Base-by-base conservation (phyloP, 2,797 vertebrate genomes). In the Thalassophryne amazonica region DNA sequence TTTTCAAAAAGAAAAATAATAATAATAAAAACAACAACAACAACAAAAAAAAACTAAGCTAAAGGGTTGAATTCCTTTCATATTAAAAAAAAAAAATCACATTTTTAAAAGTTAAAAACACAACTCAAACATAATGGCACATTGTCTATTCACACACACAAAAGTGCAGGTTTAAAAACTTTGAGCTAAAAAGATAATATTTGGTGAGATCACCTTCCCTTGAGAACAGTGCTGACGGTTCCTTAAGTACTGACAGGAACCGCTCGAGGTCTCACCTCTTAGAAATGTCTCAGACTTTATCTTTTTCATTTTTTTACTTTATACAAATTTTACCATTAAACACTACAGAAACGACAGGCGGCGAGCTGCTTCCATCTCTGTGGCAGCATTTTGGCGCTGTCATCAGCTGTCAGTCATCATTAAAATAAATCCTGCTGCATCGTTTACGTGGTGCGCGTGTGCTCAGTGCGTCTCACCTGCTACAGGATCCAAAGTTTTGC, bases 261-360 rank as follows among this genome's bases (percentile, higher is more conserved):
- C 80, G 45, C 70, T 80, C 76, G 70, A 79, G 57, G 81, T 85
- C 80, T 85, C 68, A 66, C 79, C 81, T 65, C 53, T 43, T 38
- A 48, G 34, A 78, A 78, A 76, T 42, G 37, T 61, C 32, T 37
- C 21, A 52, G 63, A 62, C 58, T 34, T 42, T 50, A n/a, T n/a
- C n/a, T n/a, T n/a, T n/a, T n/a, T n/a, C n/a, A n/a, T 62, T 32
- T 51, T 46, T 24, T 27, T 45, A 20, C 39, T 63, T 64, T 65
- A 35, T 55, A 79, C 37, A 86, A 86, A 87, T 75, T 89, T 88
- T 51, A 85, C 86, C 84, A 86, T 89, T 56, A 69, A 69, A 72
- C 25, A 21, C 39, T 15, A 60, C 55, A 36, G 4, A 41, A 42
- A 60, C 55, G 45, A 40, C 38, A 52, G 66, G 30, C 51, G 67